Percentiles rank a stretch among this genome's conserved stretches.
Evolutionary conservation across 2,888 invertebrate species (phyloP).

Genomic region (Anoplius nigerrimus): DNA sequence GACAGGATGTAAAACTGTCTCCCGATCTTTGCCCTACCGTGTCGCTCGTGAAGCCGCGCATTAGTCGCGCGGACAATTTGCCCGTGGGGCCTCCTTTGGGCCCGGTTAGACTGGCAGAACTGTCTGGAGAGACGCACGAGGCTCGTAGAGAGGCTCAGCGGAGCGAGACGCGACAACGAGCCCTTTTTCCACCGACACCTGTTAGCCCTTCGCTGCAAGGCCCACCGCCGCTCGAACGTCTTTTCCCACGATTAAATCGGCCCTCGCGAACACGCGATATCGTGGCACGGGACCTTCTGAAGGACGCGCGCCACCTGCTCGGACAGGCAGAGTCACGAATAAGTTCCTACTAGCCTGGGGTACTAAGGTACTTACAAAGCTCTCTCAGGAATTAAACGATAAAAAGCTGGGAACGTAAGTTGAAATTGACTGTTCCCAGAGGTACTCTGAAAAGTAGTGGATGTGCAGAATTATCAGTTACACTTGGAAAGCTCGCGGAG

Average conservation of each 20-base stretch:
- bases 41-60: neutral
- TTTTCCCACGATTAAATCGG: constrained; percentile 71
- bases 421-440: too few species aligned
- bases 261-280: constrained; percentile 58
- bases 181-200: constrained; percentile 63
- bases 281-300: constrained; percentile 55
- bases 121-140: neutral
- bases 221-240: constrained; percentile 37
- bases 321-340: neutral
- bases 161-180: constrained; percentile 55
- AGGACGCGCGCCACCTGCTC: constrained; percentile 65
- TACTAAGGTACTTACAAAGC: too few species aligned
- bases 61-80: neutral
- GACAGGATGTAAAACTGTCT: neutral
- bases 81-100: neutral
- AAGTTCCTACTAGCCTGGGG: too few species aligned
- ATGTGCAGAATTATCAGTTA: too few species aligned
- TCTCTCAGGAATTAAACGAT: too few species aligned
- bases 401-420: too few species aligned
- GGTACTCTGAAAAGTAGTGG: too few species aligned
- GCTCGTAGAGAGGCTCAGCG: constrained; percentile 52
- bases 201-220: constrained; percentile 44
- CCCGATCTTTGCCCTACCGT: constrained; percentile 1
- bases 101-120: neutral
- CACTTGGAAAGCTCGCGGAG: too few species aligned